Conservation (phyloP, 1,140 invertebrate species). For the Pseudobourletiella spinata region DNA sequence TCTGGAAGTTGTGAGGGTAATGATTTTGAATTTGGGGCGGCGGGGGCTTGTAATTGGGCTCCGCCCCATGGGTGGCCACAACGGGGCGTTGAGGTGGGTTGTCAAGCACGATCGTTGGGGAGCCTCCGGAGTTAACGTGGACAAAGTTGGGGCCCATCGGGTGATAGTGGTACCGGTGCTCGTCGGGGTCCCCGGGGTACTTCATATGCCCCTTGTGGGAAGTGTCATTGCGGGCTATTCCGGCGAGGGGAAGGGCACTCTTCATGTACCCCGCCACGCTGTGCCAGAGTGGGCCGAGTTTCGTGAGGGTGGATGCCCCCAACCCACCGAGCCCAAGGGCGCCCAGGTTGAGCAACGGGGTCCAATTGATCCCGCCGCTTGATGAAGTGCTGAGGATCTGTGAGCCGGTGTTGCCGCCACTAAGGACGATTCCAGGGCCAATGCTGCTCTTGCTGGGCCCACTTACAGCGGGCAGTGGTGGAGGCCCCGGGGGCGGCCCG, state of each 20-base stretch:
- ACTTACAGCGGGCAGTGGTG: neutral
- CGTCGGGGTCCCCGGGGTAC: neutral
- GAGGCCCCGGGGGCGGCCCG: neutral
- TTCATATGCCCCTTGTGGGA: neutral
- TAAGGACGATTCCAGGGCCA: constrained; percentile 3
- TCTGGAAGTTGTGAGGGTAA: constrained; percentile 8
- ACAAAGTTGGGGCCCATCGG: constrained; percentile 9
- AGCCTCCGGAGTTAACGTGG: neutral
- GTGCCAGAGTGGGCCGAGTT: constrained; percentile 37
- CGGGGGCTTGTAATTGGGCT: constrained; percentile 24
- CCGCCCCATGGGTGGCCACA: constrained; percentile 24
- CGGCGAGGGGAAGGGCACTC: constrained; percentile 25
- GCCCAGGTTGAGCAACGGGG: constrained; percentile 30
- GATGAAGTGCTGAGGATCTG: constrained; percentile 13
- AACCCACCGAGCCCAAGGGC: constrained; percentile 35
- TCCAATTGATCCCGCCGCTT: constrained; percentile 23
- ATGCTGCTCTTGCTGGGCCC: constrained; percentile 23
- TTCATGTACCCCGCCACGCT: constrained; percentile 39
- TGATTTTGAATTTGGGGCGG: constrained; percentile 15
- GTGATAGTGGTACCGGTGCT: neutral
- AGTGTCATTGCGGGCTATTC: constrained; percentile 37
- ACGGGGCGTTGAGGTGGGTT: constrained; percentile 19
- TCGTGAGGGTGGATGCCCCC: constrained; percentile 36
- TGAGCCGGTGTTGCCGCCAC: constrained; percentile 11
- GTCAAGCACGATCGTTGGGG: neutral